A percentile compares a stretch with the other conserved stretches of the same genome.
Evolutionary conservation across 1,140 invertebrate species (phyloP).

Genomic region (Propsilocerus akamusi): DNA sequence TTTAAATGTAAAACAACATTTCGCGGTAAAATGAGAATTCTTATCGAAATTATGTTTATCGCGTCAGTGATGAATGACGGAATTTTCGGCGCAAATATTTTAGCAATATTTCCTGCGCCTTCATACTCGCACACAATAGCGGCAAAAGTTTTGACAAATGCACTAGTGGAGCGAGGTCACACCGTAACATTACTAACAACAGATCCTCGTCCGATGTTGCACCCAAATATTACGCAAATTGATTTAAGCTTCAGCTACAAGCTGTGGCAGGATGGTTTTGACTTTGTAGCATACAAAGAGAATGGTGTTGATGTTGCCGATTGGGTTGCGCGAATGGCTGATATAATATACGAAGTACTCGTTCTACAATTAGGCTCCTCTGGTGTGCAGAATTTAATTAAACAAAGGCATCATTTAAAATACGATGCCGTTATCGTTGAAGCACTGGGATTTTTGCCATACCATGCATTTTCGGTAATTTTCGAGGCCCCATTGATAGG

Average conservation of each 20-base stretch:
- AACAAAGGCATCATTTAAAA: not conserved
- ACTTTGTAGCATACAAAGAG: not conserved
- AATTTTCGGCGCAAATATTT: conserved; percentile 13
- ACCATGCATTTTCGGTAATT: not conserved
- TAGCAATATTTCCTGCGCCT: conserved; percentile 26
- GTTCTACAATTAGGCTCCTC: not conserved
- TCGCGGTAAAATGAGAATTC: not conserved
- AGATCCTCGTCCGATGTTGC: conserved; percentile 13
- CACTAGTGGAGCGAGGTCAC: conserved; percentile 27
- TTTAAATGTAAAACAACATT: not conserved
- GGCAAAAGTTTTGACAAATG: conserved; percentile 23
- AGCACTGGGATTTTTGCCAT: not conserved
- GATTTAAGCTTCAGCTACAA: not conserved
- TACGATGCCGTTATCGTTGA: not conserved
- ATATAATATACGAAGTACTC: not conserved
- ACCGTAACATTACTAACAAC: conserved; percentile 24
- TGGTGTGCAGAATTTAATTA: not conserved
- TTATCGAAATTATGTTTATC: not conserved
- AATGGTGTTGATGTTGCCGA: not conserved
- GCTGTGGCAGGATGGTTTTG: not conserved
- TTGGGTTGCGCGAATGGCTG: not conserved
- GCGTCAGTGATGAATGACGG: not conserved
- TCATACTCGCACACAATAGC: conserved; percentile 27
- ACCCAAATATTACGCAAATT: not conserved
- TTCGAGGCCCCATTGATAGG: not conserved